Conservation (phyloP, 2,113 vertebrate genomes). For the Microtus ochrogaster region DNA sequence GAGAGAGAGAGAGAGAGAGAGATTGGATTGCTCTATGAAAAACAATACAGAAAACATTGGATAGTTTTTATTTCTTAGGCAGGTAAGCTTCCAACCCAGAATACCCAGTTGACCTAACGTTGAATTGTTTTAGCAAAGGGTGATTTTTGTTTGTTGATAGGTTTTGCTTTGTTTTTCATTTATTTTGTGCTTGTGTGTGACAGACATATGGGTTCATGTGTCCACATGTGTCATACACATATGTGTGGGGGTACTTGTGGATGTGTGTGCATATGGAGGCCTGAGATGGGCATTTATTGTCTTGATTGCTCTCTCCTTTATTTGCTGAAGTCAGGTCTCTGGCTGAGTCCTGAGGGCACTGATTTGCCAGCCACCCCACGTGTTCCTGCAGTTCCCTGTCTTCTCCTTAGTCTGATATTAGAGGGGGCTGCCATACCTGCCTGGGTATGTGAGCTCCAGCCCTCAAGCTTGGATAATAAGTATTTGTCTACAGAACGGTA, state of each 20-base stretch:
- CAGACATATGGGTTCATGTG: not conserved
- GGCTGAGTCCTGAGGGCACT: not conserved
- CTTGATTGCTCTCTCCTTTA: not conserved
- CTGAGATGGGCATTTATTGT: not conserved
- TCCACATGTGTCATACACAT: not conserved
- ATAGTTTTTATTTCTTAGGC: not conserved
- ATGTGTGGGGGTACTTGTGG: no score
- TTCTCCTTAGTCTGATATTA: not conserved
- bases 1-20: not conserved
- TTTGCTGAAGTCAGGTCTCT: not conserved
- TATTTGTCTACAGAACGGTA: not conserved
- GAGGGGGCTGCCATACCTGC: not conserved
- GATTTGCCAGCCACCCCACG: not conserved
- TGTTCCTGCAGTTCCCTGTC: not conserved
- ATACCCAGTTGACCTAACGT: slow-evolving; percentile 16
- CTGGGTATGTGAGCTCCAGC: not conserved
- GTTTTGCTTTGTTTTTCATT: not conserved
- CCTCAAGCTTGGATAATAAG: no score
- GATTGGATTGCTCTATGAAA: not conserved
- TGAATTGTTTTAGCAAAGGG: not conserved
- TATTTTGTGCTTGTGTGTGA: not conserved
- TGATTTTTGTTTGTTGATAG: not conserved
- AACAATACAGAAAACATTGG: not conserved
- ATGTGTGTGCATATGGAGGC: not conserved
- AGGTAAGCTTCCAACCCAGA: slow-evolving; percentile 38